Evolutionary conservation across 2,888 invertebrate species (phyloP).

Genomic region (Amphimallon solstitiale): DNA sequence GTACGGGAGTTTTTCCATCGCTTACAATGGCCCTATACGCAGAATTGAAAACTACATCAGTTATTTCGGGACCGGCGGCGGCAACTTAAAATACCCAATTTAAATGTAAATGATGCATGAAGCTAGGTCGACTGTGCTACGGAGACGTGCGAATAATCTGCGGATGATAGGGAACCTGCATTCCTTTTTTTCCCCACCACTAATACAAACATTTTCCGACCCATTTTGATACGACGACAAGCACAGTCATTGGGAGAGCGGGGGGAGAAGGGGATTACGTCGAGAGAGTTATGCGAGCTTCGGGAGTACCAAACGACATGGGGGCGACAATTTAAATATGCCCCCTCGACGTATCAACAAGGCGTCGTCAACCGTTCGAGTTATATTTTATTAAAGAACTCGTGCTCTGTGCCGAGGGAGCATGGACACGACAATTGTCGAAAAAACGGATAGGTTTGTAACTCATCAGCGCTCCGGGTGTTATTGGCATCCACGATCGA

Average conservation of each 20-base stretch:
- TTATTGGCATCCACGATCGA: conserved; percentile 1
- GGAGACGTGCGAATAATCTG: neutral
- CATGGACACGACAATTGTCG: neutral
- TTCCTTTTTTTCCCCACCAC: neutral
- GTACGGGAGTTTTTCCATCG: too few species aligned
- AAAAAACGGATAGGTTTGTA: conserved; percentile 8
- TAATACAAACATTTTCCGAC: neutral
- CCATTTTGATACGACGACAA: neutral
- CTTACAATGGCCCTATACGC: too few species aligned
- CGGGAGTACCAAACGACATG: neutral
- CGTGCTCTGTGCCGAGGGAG: neutral
- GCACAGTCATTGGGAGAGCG: too few species aligned
- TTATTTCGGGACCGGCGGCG: neutral
- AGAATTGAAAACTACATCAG: too few species aligned
- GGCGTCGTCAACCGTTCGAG: neutral
- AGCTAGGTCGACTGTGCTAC: neutral
- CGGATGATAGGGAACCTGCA: conserved; percentile 5
- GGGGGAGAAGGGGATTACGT: too few species aligned
- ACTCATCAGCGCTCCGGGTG: conserved; percentile 8
- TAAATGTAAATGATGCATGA: conserved; percentile 11
- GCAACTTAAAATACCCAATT: conserved; percentile 8
- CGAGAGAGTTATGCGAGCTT: neutral
- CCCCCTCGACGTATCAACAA: neutral
- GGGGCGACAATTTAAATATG: neutral
- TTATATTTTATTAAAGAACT: too few species aligned